phyloP scores from a whole-genome alignment of 2,888 invertebrate species.

The Minunthozetes semirufus region DNA sequence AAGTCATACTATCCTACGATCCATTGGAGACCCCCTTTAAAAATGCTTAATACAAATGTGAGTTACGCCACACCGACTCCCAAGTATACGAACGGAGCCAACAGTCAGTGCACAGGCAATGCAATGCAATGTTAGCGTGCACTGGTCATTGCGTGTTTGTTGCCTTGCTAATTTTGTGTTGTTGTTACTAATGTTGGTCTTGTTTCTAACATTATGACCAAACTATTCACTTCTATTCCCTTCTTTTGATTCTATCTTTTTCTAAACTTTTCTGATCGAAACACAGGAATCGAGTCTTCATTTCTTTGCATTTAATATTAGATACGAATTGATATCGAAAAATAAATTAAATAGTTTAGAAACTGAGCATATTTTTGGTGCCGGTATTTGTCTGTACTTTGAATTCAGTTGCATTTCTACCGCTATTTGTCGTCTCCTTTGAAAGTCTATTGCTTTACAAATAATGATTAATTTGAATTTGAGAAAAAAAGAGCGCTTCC shows the following conservation, averaged over 20 bases:
- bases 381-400: neutral
- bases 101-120: neutral
- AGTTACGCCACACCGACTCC: conserved; percentile 16
- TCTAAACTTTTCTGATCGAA: neutral
- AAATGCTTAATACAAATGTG: conserved; percentile 17
- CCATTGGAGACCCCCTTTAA: neutral
- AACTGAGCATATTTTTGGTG: neutral
- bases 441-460: neutral
- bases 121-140: conserved; percentile 3
- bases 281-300: neutral
- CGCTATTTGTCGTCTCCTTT: neutral
- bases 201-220: conserved; percentile 10
- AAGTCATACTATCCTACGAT: neutral
- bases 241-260: neutral
- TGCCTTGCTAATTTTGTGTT: conserved; percentile 27
- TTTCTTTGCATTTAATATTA: neutral
- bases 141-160: conserved; percentile 10
- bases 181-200: conserved; percentile 29
- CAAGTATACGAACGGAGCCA: conserved; percentile 16
- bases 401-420: neutral
- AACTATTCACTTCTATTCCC: neutral
- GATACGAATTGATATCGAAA: neutral
- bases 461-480: conserved; percentile 9
- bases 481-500: neutral
- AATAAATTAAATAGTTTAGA: conserved; percentile 17